These are phyloP conservation scores for Ruditapes philippinarum DNA, from an alignment of 1,140 invertebrate species.

Conservation along the genomic window DNA sequence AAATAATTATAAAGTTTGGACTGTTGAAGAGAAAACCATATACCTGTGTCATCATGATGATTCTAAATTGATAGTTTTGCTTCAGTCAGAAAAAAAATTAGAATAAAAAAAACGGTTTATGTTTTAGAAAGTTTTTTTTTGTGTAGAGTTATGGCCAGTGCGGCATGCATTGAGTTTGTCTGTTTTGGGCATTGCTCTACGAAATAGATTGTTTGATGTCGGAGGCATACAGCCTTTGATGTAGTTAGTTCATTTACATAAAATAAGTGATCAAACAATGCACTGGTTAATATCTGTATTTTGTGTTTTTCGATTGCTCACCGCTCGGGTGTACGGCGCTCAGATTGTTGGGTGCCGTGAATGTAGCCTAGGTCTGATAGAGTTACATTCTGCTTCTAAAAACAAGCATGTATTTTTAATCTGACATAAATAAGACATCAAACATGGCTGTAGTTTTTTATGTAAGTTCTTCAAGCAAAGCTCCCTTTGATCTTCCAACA, in stretches of 20 bases:
- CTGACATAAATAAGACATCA: conserved; percentile 68
- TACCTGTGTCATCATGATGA: too few species aligned
- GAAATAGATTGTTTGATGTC: conserved; percentile 67
- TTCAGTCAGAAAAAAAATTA: too few species aligned
- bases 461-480: conserved; percentile 68
- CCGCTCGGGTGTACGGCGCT: not conserved
- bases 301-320: conserved; percentile 56
- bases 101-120: too few species aligned
- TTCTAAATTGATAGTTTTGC: too few species aligned
- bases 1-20: too few species aligned
- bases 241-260: conserved; percentile 65
- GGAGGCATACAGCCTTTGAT: conserved; percentile 47
- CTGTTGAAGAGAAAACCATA: too few species aligned
- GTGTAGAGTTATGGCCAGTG: conserved; percentile 6
- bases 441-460: conserved; percentile 66
- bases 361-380: conserved; percentile 18
- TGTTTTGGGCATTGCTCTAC: conserved; percentile 56
- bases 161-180: conserved; percentile 39
- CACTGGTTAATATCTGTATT: conserved; percentile 58
- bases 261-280: conserved; percentile 67
- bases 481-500: conserved; percentile 51
- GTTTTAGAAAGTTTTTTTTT: too few species aligned
- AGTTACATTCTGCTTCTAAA: conserved; percentile 31
- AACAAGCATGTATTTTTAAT: conserved; percentile 68
- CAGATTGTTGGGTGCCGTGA: conserved; percentile 28